Percentiles rank a stretch among this genome's conserved stretches.
These are phyloP conservation scores for Tetramorium simillimum DNA, from an alignment of 1,140 invertebrate species.

Conservation along the genomic window DNA sequence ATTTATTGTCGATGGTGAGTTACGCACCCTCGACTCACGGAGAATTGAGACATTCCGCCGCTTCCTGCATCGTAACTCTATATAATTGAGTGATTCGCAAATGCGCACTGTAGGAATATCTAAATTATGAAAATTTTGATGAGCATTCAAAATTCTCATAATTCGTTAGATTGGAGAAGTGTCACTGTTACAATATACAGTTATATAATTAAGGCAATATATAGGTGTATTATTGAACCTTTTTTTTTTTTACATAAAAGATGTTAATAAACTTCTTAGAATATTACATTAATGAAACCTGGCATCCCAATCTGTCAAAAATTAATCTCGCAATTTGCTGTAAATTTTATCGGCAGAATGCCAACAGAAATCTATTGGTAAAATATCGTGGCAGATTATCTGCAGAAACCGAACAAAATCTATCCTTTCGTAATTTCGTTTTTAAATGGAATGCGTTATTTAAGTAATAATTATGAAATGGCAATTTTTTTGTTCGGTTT, in stretches of 20 bases:
- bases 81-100: not conserved
- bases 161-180: not conserved
- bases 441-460: not conserved
- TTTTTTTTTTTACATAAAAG: slow-evolving; percentile 22
- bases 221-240: not conserved
- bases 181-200: not conserved
- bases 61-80: not conserved
- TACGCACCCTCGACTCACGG: not conserved
- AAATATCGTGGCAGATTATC: not conserved
- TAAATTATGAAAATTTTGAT: not conserved
- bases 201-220: not conserved
- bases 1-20: slow-evolving; percentile 51
- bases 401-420: not conserved
- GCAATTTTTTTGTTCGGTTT: not conserved
- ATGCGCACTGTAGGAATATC: not conserved
- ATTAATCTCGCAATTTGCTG: not conserved
- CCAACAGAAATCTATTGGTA: not conserved
- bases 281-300: not conserved
- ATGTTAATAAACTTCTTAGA: not conserved
- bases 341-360: not conserved
- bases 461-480: not conserved
- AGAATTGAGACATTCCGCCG: not conserved
- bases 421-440: not conserved
- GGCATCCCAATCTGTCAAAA: not conserved
- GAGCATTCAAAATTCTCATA: not conserved